Percentiles rank a stretch among this genome's conserved stretches.
phyloP scores from a whole-genome alignment of 2,113 vertebrate species.

The Corythornis madagascariensis region DNA sequence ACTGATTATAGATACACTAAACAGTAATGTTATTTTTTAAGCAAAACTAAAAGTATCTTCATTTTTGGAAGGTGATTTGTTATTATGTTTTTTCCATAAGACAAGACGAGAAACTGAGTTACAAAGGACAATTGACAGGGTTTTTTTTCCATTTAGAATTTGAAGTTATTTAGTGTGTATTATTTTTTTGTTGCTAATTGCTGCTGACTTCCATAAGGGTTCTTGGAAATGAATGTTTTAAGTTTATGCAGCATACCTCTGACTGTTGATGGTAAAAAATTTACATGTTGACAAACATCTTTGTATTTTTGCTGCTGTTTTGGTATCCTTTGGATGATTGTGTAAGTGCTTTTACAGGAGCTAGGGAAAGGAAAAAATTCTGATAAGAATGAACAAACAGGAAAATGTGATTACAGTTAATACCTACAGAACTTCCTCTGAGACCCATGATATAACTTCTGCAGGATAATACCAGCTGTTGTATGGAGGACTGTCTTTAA shows the following conservation, averaged over 20 bases:
- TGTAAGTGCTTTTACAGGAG: neutral
- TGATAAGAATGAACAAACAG: slow-evolving; percentile 17
- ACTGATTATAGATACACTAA: neutral
- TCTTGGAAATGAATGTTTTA: neutral
- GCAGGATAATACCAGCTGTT: neutral
- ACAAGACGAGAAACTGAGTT: neutral
- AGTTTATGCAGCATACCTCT: neutral
- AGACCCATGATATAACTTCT: neutral
- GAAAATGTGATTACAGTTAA: neutral
- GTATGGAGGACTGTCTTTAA: neutral
- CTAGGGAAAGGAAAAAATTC: neutral
- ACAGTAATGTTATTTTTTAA: neutral
- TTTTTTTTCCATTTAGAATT: neutral
- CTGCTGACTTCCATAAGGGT: neutral
- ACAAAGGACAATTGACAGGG: neutral
- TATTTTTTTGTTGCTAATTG: neutral
- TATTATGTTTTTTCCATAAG: neutral
- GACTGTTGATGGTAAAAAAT: neutral
- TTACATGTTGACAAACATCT: neutral
- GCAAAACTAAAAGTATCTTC: neutral
- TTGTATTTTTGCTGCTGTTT: slow-evolving; percentile 2
- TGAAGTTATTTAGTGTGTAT: neutral
- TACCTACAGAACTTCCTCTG: slow-evolving; percentile 1
- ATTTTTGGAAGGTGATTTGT: neutral
- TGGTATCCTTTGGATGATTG: neutral